Conservation (phyloP, 2,888 invertebrate genomes). For the Parnassius apollo region DNA sequence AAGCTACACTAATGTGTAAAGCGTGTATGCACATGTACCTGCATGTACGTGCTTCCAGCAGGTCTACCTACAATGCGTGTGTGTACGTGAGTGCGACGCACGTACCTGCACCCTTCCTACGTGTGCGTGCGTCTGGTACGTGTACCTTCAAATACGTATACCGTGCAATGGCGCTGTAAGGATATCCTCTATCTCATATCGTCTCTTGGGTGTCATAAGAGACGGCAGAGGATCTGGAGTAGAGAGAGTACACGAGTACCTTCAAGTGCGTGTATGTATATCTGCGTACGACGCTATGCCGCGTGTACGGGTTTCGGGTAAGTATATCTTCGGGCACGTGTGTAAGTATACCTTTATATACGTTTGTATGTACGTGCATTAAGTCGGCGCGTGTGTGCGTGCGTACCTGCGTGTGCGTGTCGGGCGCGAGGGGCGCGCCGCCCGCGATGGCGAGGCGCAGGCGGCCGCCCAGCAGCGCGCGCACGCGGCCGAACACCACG, state of each 20-base stretch:
- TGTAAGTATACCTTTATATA: too few relatives aligned
- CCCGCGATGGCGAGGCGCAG: conserved; percentile 94
- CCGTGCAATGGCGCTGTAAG: too few relatives aligned
- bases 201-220: too few relatives aligned
- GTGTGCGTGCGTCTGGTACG: neutral
- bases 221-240: too few relatives aligned
- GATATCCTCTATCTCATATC: too few relatives aligned
- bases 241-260: too few relatives aligned
- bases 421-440: conserved; percentile 96
- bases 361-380: too few relatives aligned
- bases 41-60: conserved; percentile 87
- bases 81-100: neutral
- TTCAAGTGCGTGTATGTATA: neutral
- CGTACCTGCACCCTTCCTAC: neutral
- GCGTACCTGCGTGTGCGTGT: conserved; percentile 92
- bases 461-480: conserved; percentile 91
- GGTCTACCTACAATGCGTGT: neutral
- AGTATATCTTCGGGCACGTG: too few relatives aligned
- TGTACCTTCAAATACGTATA: neutral
- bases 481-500: conserved; percentile 74
- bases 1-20: too few relatives aligned
- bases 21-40: conserved; percentile 71
- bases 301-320: too few relatives aligned
- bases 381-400: conserved; percentile 48
- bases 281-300: too few relatives aligned